These are phyloP conservation scores for Crenuchus spilurus DNA, from an alignment of 2,797 vertebrate species.

Conservation along the genomic window DNA sequence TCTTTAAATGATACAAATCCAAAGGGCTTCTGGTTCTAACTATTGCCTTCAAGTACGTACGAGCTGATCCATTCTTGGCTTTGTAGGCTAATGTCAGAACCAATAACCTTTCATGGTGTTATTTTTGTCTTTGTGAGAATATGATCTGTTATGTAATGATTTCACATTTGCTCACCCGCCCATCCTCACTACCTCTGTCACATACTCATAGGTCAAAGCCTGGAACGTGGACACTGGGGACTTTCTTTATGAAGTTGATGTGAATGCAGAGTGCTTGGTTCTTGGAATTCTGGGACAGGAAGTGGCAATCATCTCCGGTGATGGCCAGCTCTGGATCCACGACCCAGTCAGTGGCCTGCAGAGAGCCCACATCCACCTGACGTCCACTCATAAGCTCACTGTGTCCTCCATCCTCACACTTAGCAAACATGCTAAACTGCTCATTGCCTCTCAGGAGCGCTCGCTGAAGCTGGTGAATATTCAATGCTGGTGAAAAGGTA, in stretches of 20 bases:
- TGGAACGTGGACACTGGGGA: conserved; percentile 74
- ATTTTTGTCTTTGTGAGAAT: neutral
- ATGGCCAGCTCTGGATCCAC: conserved; percentile 66
- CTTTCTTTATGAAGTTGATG: conserved; percentile 59
- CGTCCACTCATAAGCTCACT: conserved; percentile 38
- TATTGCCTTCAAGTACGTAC: too few relatives aligned
- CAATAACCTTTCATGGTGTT: too few relatives aligned
- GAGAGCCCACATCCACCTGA: conserved; percentile 54
- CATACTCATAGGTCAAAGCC: conserved; percentile 74
- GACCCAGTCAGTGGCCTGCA: conserved; percentile 45
- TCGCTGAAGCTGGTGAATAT: conserved; percentile 68
- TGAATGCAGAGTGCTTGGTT: conserved; percentile 49
- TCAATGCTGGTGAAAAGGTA: neutral
- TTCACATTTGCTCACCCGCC: too few relatives aligned
- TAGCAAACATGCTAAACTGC: conserved; percentile 66
- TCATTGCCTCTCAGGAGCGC: conserved; percentile 71
- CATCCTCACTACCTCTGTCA: neutral
- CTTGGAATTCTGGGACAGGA: conserved; percentile 65
- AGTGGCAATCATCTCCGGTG: conserved; percentile 65
- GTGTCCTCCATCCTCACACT: conserved; percentile 55
- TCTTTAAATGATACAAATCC: too few relatives aligned
- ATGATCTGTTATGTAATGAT: neutral
- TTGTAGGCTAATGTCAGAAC: too few relatives aligned
- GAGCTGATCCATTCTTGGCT: too few relatives aligned
- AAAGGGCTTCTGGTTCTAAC: too few relatives aligned